Evolutionary conservation across 2,797 vertebrate species (phyloP), one percentile per base, ranked within the genome.

Genomic region (Brotula barbata): DNA sequence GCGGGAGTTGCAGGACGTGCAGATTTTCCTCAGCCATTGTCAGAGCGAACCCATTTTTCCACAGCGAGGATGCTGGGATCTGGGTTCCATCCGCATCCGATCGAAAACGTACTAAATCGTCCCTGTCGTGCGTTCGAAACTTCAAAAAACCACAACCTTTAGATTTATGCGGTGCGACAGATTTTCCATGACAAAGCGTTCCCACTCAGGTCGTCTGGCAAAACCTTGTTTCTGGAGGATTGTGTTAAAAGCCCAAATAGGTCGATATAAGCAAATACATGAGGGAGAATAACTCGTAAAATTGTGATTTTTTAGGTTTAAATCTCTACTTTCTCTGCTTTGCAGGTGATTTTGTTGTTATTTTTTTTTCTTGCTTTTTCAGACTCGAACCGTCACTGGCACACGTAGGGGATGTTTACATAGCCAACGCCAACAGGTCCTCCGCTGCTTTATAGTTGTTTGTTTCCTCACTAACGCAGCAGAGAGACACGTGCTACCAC

Each of bases 401-500:
- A n/a, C n/a, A n/a, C n/a, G 36, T 43, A 11, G 33, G 47, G 46
- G 59, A 50, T 76, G 64, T 81, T 78, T 73, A 62, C 39, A 58
- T 60, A 47, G 61, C 39, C 63, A 8, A 37, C 20, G 56, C 59
- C 52, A 16, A 47, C 17, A 43, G 49, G 28, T 57, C n/a, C 48
- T 66, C 34, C 59, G 56, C 46, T 44, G 40, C 55, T 51, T 41
- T 40, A 50, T 20, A 51, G 43, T 33, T 53, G 37, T 51, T 48
- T 23, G 37, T 66, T 77, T 84, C 46, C 71, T 75, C 51, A 48
- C 28, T 75, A 63, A 70, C 58, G 56, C 42, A 74, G 74, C 70
- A 73, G 40, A 56, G 58, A 50, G 58, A 70, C 13, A 34, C 43
- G 52, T 41, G 20, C 60, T 51, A 41, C 64, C 22, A 11, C 46